Evolutionary conservation across 1,140 invertebrate species (phyloP).

Genomic region (Cepaea nemoralis): DNA sequence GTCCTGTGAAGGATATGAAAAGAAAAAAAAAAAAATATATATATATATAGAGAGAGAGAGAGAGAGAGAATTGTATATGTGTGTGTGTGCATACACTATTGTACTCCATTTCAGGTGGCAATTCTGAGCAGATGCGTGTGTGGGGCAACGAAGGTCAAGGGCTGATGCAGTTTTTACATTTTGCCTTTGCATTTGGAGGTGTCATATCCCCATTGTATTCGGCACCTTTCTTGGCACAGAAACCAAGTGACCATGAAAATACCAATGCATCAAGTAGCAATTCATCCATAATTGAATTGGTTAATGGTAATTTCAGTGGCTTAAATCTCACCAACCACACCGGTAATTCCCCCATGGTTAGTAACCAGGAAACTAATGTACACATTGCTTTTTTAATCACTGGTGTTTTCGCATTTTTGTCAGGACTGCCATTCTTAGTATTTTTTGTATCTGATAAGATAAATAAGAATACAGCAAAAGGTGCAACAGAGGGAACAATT

Average conservation of each 20-base stretch:
- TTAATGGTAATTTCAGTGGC: background rate
- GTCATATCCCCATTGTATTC: slow-evolving; percentile 52
- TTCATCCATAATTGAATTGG: background rate
- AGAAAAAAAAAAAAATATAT: no score
- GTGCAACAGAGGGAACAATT: background rate
- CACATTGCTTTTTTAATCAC: slow-evolving; percentile 42
- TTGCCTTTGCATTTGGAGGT: slow-evolving; percentile 55
- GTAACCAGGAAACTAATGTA: slow-evolving; percentile 23
- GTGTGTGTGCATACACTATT: no score
- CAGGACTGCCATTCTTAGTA: slow-evolving; percentile 19
- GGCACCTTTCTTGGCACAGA: slow-evolving; percentile 52
- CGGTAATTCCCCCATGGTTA: background rate
- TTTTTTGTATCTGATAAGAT: slow-evolving; percentile 23
- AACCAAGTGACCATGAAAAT: slow-evolving; percentile 6
- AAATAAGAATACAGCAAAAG: slow-evolving; percentile 7
- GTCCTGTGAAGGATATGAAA: no score
- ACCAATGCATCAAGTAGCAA: background rate
- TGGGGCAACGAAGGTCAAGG: slow-evolving; percentile 71
- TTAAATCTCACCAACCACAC: no score
- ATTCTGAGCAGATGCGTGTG: slow-evolving; percentile 71
- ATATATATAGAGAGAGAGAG: no score
- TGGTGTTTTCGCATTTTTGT: slow-evolving; percentile 26
- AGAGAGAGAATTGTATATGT: no score
- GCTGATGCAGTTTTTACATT: slow-evolving; percentile 52
- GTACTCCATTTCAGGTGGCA: slow-evolving; percentile 66